Percentiles rank a stretch among this genome's conserved stretches.
phyloP scores from a whole-genome alignment of 2,888 invertebrate genomes.

The Prosapia bicincta region DNA sequence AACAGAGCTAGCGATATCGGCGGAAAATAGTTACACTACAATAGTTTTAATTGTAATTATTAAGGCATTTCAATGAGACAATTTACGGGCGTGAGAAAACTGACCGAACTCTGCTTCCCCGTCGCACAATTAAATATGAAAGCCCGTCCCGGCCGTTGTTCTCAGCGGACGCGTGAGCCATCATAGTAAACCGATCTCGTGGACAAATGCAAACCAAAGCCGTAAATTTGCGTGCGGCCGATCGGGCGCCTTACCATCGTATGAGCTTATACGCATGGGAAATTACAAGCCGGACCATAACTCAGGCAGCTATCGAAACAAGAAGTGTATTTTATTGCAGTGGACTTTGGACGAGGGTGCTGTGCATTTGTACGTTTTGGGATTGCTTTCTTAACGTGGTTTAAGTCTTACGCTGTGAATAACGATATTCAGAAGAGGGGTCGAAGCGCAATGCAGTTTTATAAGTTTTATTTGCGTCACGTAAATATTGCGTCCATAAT shows the following conservation, averaged over 20 bases:
- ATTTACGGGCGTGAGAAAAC: no score
- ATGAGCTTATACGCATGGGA: conserved; percentile 24
- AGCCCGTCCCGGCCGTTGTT: not conserved
- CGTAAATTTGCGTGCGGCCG: not conserved
- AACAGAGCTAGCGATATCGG: no score
- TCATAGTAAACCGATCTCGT: not conserved
- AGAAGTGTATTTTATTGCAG: conserved; percentile 22
- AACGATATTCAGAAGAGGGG: no score
- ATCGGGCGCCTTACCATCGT: conserved; percentile 5
- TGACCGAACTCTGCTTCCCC: no score
- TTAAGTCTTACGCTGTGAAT: not conserved
- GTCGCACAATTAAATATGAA: not conserved
- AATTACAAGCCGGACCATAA: conserved; percentile 20
- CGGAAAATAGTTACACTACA: no score
- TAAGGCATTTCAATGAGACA: no score
- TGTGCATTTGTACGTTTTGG: not conserved
- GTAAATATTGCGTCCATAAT: no score
- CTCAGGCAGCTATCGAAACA: conserved; percentile 13
- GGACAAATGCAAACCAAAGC: not conserved
- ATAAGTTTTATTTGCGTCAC: no score
- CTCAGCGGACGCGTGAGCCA: not conserved
- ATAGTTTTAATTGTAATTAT: no score
- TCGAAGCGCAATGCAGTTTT: no score
- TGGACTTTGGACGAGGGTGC: conserved; percentile 9
- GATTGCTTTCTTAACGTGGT: not conserved